A percentile compares a stretch with the other conserved stretches of the same genome.
Conservation (phyloP, 2,113 vertebrate species). For the Glaucomys volans region DNA sequence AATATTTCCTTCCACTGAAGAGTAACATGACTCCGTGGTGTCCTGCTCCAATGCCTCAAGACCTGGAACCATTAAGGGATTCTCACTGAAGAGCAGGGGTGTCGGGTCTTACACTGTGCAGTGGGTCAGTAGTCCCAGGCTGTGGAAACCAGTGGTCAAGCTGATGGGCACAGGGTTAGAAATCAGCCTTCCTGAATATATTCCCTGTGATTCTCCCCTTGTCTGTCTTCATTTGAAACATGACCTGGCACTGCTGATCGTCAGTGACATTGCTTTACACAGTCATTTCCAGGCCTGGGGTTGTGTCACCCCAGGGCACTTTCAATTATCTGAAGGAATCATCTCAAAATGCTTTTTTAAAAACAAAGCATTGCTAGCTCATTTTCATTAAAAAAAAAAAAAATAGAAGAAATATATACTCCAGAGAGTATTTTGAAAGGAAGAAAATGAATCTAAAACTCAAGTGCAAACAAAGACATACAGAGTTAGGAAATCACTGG, state of each 20-base stretch:
- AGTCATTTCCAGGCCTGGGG: slow-evolving; percentile 50
- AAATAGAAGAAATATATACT: background rate
- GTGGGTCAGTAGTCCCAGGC: background rate
- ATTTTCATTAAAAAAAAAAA: background rate
- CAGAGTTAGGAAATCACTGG: background rate
- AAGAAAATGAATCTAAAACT: background rate
- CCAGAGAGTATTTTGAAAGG: background rate
- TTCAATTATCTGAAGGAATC: slow-evolving; percentile 57
- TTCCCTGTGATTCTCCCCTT: background rate
- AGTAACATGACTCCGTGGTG: background rate
- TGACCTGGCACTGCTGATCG: background rate
- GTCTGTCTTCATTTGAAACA: slow-evolving; percentile 66
- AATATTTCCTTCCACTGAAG: background rate
- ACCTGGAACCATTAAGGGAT: background rate
- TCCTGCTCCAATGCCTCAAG: background rate
- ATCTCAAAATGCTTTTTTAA: slow-evolving; percentile 1
- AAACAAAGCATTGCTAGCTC: background rate
- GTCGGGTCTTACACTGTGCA: background rate
- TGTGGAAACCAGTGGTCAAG: background rate
- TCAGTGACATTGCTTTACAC: slow-evolving; percentile 20
- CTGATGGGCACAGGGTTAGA: background rate
- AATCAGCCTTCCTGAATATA: background rate
- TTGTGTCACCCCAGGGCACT: slow-evolving; percentile 35
- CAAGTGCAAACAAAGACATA: slow-evolving; percentile 7
- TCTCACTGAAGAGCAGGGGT: background rate